phyloP scores from a whole-genome alignment of 2,888 invertebrate species.

The Aquatica leii region DNA sequence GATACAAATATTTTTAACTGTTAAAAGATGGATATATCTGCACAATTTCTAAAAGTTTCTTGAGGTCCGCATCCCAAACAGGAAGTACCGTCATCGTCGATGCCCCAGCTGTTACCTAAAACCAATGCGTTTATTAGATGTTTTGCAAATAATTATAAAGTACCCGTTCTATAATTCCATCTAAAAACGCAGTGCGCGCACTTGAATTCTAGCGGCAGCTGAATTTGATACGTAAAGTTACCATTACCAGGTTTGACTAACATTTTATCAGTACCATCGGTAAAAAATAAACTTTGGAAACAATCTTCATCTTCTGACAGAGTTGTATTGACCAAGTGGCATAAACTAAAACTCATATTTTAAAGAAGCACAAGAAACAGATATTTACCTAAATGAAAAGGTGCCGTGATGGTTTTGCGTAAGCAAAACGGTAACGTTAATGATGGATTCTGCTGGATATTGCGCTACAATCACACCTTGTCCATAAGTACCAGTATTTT shows the following conservation, averaged over 20 bases:
- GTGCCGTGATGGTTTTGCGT: slow-evolving; percentile 43
- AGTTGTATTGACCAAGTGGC: slow-evolving; percentile 39
- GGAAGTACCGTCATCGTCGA: slow-evolving; percentile 53
- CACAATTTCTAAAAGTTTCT: slow-evolving; percentile 57
- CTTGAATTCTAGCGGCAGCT: slow-evolving; percentile 50
- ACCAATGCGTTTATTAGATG: background rate
- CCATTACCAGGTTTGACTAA: slow-evolving; percentile 38
- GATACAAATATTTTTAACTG: too few relatives aligned
- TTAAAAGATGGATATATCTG: too few relatives aligned
- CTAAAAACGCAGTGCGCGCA: slow-evolving; percentile 56
- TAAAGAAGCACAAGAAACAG: too few relatives aligned
- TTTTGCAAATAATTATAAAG: background rate
- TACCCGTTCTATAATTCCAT: slow-evolving; percentile 56
- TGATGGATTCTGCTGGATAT: slow-evolving; percentile 52
- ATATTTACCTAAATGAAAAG: background rate
- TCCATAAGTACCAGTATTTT: slow-evolving; percentile 61
- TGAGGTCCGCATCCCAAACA: slow-evolving; percentile 56
- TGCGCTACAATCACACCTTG: slow-evolving; percentile 56
- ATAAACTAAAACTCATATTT: slow-evolving; percentile 47
- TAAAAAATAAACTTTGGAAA: slow-evolving; percentile 43
- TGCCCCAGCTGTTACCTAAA: slow-evolving; percentile 56
- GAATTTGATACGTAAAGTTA: slow-evolving; percentile 40
- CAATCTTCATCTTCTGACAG: slow-evolving; percentile 48
- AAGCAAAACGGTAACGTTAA: slow-evolving; percentile 51
- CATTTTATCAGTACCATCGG: slow-evolving; percentile 43